phyloP scores from a whole-genome alignment of 2,113 vertebrate genomes.

The Potamarius usumacintae region DNA sequence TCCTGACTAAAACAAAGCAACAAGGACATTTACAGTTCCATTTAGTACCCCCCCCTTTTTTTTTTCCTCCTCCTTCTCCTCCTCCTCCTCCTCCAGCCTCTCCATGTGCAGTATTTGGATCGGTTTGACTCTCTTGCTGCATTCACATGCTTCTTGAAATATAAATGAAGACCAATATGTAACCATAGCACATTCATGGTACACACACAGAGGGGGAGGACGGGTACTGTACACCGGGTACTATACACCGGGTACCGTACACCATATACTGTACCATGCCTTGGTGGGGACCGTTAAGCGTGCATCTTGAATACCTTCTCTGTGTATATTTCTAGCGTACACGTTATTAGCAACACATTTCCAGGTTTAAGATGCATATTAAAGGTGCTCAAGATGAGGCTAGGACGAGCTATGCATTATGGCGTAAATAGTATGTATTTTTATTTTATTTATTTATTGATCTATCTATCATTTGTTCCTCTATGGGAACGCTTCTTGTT shows the following conservation, averaged over 20 bases:
- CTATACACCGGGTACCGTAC: no score
- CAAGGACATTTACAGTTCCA: not conserved
- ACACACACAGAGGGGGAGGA: not conserved
- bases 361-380: not conserved
- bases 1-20: not conserved
- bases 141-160: slow-evolving; percentile 20
- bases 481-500: not conserved
- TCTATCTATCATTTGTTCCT: not conserved
- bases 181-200: slow-evolving; percentile 2
- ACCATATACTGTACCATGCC: not conserved
- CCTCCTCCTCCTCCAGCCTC: no score
- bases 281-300: not conserved
- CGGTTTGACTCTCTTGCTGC: not conserved
- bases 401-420: not conserved
- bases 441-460: no score
- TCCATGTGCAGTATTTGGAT: no score
- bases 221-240: no score
- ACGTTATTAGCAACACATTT: no score
- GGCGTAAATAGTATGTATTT: no score
- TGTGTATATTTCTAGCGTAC: no score
- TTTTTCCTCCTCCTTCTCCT: no score
- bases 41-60: not conserved
- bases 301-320: not conserved
- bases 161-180: slow-evolving; percentile 17
- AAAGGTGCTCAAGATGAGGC: not conserved